Base-by-base conservation (phyloP, 2,113 vertebrate genomes). In the Pogona vitticeps region DNA sequence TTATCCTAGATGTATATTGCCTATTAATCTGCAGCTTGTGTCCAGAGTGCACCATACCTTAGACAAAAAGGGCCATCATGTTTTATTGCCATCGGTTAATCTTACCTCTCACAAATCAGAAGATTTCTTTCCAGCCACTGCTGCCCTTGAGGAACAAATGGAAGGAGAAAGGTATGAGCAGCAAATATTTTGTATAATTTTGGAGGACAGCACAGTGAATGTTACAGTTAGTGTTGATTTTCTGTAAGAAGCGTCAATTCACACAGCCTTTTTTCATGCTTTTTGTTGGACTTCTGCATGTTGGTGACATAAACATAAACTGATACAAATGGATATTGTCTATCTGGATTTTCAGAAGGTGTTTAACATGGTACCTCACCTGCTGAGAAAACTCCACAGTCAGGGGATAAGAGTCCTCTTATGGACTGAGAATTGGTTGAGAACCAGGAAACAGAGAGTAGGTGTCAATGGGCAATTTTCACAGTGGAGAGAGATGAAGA, bases 31-130 rank as follows among this genome's bases (percentile, higher is more conserved):
- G 84, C 91, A 87, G 14, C 68, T 95, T 82, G 94, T 94, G 89
- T 96, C 96, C 76, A 94, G 94, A 78, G 76, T 96, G 38, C 93
- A 82, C 84, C 95, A 96, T 85, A 94, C 95, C 56, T n/a, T 84
- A 0, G 28, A 88, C 82, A 95, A 87, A 94, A 92, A 58, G 89
- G 89, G 91, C 72, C 94, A 94, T 63, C 46, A 73, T 26, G 26
- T 71, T 1, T 42, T 93, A 2, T 86, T 93, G 77, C 89, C 84
- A 78, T 63, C 84, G 88, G 17, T 92, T 68, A 70, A 88, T 20
- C n/a, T 2, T 7, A 12, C 73, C 68, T 88, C 83, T 33, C 83
- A 96, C 78, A 93, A 93, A 75, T 36, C 88, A 78, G 61, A 88
- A 80, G 26, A 40, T 10, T 21, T 56, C 1, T 88, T 28, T 63